These are phyloP conservation scores for Diachrysia chrysitis DNA, from an alignment of 2,888 invertebrate species.

Conservation along the genomic window DNA sequence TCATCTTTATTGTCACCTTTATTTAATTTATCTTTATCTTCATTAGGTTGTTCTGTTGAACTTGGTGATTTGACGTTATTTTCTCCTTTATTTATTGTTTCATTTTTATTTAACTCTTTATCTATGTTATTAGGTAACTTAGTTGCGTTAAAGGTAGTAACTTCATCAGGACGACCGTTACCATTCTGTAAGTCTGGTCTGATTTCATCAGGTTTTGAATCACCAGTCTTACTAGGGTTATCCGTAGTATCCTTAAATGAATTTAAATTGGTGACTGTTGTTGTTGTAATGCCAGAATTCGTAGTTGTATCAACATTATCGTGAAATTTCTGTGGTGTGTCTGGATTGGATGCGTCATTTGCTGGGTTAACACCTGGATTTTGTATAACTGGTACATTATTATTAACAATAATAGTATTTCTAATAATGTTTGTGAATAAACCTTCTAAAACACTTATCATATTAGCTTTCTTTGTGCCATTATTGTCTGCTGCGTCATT, in stretches of 20 bases:
- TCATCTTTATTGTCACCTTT: background rate
- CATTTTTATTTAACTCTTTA: background rate
- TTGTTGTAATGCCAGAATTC: background rate
- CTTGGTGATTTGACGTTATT: constrained; percentile 6
- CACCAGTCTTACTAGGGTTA: background rate
- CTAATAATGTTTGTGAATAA: constrained; percentile 46
- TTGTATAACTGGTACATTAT: constrained; percentile 18
- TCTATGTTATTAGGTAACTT: background rate
- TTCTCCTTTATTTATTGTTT: background rate
- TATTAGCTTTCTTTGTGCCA: constrained; percentile 24
- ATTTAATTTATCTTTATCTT: background rate
- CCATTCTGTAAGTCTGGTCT: background rate
- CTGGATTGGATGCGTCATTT: background rate
- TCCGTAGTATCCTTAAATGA: background rate
- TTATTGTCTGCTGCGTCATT: constrained; percentile 1
- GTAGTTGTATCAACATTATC: background rate
- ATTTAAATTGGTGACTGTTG: background rate
- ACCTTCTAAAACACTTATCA: constrained; percentile 35
- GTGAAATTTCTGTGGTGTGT: background rate
- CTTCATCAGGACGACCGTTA: background rate
- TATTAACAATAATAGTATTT: constrained; percentile 40
- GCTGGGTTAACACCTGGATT: background rate
- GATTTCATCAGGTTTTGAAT: background rate
- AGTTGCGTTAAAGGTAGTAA: background rate
- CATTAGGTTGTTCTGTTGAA: constrained; percentile 6